These are phyloP conservation scores for Apomyelois bistriatella DNA, from an alignment of 2,888 invertebrate species.

Conservation along the genomic window DNA sequence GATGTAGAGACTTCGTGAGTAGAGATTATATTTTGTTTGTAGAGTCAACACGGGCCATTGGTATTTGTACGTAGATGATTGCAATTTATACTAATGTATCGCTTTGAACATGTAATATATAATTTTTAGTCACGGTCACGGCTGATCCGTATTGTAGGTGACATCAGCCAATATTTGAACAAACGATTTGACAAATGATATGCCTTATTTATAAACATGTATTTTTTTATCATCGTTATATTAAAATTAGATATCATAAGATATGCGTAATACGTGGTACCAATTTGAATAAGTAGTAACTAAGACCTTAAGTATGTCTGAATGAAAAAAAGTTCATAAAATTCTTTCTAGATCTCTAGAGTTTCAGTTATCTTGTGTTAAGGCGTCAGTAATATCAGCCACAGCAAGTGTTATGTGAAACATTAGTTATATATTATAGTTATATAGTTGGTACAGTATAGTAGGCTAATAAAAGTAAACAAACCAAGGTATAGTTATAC, in stretches of 20 bases:
- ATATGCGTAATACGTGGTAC: background rate
- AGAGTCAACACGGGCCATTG: background rate
- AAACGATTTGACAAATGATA: background rate
- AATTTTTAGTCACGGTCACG: background rate
- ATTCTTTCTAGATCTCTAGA: too few relatives aligned
- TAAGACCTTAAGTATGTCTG: too few relatives aligned
- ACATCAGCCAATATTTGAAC: background rate
- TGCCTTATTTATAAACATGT: background rate
- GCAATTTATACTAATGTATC: background rate
- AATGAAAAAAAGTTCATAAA: too few relatives aligned
- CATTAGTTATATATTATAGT: too few relatives aligned
- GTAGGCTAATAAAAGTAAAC: too few relatives aligned
- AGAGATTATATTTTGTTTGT: background rate
- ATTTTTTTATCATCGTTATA: background rate
- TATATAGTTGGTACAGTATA: too few relatives aligned
- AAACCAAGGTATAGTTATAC: too few relatives aligned
- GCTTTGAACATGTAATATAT: background rate
- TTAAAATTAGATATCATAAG: background rate
- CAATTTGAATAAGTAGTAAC: too few relatives aligned
- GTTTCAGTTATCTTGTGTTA: too few relatives aligned
- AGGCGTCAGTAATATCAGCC: too few relatives aligned
- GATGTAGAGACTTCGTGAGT: background rate
- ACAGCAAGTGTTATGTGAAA: too few relatives aligned
- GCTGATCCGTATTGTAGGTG: background rate
- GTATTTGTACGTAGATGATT: background rate